These are phyloP conservation scores for Epizoanthus rinbou DNA, from an alignment of 92 coral and sea anemone genomes.

Conservation along the genomic window DNA sequence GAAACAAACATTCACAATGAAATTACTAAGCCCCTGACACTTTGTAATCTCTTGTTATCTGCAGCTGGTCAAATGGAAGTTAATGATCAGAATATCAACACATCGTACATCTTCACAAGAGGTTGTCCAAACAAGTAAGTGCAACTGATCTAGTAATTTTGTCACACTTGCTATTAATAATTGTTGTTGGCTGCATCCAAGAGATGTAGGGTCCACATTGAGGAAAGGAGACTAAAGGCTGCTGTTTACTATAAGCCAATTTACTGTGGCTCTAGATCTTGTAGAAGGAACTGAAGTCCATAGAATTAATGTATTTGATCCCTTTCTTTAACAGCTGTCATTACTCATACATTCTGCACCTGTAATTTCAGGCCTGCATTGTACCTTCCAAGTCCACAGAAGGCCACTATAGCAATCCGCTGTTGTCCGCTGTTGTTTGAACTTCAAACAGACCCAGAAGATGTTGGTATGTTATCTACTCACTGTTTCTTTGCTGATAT, in stretches of 20 bases:
- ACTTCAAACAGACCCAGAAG: conserved; percentile 59
- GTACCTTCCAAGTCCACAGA: conserved; percentile 92
- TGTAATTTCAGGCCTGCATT: conserved; percentile 76
- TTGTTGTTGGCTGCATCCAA: too few species aligned
- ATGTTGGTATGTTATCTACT: conserved; percentile 7
- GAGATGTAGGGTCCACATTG: too few species aligned
- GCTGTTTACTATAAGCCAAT: too few species aligned
- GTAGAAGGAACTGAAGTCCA: background rate
- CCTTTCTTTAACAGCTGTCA: background rate
- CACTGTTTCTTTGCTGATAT: background rate
- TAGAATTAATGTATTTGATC: background rate
- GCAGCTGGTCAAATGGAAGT: conserved; percentile 89
- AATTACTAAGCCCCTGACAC: background rate
- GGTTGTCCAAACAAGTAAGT: conserved; percentile 95
- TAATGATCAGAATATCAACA: conserved; percentile 77
- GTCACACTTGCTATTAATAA: too few species aligned
- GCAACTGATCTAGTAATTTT: background rate
- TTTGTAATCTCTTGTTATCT: background rate
- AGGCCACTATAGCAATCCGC: conserved; percentile 92
- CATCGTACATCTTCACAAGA: conserved; percentile 90
- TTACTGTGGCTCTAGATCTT: too few species aligned
- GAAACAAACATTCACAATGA: background rate
- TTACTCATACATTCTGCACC: background rate
- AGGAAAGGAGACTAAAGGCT: too few species aligned
- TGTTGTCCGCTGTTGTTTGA: conserved; percentile 92